These are phyloP conservation scores for Bufo bufo DNA, from an alignment of 2,113 vertebrate genomes.

Conservation along the genomic window DNA sequence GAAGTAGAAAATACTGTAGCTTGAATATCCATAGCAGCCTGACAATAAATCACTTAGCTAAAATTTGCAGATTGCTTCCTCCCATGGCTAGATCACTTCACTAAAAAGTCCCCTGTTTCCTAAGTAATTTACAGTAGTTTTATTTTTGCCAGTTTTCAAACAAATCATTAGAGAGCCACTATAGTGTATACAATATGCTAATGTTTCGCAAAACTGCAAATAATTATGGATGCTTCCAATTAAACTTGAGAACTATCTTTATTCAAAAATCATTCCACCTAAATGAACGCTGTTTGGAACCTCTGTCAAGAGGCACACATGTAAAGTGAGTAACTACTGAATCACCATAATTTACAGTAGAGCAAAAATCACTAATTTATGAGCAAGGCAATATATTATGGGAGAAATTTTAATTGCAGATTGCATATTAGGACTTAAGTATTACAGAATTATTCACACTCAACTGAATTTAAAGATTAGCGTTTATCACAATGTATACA, in stretches of 20 bases:
- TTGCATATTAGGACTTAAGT: neutral
- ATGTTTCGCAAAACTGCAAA: conserved; percentile 49
- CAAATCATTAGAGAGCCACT: conserved; percentile 44
- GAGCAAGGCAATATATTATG: conserved; percentile 10
- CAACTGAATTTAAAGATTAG: neutral
- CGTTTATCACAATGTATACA: neutral
- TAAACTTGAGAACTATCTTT: conserved; percentile 31
- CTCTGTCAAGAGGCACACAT: conserved; percentile 32
- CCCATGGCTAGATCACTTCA: neutral
- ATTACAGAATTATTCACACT: conserved; percentile 19
- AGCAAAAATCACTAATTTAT: conserved; percentile 35
- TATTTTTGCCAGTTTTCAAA: conserved; percentile 20
- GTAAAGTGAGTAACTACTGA: conserved; percentile 32
- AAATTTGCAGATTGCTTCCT: conserved; percentile 2
- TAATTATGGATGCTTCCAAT: conserved; percentile 48
- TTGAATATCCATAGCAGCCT: neutral
- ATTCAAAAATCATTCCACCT: conserved; percentile 31
- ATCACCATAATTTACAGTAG: conserved; percentile 27
- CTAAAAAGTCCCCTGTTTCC: conserved; percentile 14
- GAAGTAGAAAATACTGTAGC: neutral
- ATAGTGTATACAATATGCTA: conserved; percentile 10
- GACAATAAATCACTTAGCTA: conserved; percentile 41
- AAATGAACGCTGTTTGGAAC: conserved; percentile 36
- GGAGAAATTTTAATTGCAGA: conserved; percentile 40
- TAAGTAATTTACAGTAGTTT: conserved; percentile 35